Base-by-base conservation (phyloP, 1,140 invertebrate genomes). In the Drosophila sturtevanti region DNA sequence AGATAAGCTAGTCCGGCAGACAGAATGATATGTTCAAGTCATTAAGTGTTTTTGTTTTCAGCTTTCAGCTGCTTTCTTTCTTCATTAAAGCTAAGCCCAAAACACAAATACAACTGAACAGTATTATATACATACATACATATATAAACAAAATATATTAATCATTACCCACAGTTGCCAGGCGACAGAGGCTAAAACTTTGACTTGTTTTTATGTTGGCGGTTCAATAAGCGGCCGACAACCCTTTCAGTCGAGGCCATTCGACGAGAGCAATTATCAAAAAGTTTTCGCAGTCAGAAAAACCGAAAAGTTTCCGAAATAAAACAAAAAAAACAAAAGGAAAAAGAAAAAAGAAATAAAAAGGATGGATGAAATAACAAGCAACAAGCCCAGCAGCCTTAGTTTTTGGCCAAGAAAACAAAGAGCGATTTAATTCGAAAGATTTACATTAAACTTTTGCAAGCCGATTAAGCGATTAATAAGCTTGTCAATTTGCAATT, bases 401-500 rank as follows among this genome's bases (percentile, higher is more conserved):
- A 44, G 16, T 48, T 48, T 21, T 48, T 48, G 41, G 41, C 1
- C 7, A 51, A 41, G 74, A 65, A 67, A 77, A 67, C 75, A 54
- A 70, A 81, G 68, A 72, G 72, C 66, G 81, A 76, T 68, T 79
- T 87, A 89, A 89, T 87, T 78, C 71, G 67, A 75, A 34, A 63
- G 84, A 84, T 79, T 89, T 89, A 89, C 77, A 77, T 79, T 68
- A 84, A 77, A 87, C 75, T 89, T 76, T 82, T 77, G 68, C 85
- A 89, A 87, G 84, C 80, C 84, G 84, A 89, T 89, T 89, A 89
- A 68, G 80, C 84, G 84, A 89, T 89, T 89, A 89, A 89, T 89
- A 84, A 89, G 84, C 85, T 89, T 89, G 84, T 89, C 84, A 84
- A 89, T 89, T 89, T 79, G 73, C 79, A 84, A 89, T 89, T 89